phyloP scores from a whole-genome alignment of 2,113 vertebrate genomes.

The Forbesichthys papilliferus region DNA sequence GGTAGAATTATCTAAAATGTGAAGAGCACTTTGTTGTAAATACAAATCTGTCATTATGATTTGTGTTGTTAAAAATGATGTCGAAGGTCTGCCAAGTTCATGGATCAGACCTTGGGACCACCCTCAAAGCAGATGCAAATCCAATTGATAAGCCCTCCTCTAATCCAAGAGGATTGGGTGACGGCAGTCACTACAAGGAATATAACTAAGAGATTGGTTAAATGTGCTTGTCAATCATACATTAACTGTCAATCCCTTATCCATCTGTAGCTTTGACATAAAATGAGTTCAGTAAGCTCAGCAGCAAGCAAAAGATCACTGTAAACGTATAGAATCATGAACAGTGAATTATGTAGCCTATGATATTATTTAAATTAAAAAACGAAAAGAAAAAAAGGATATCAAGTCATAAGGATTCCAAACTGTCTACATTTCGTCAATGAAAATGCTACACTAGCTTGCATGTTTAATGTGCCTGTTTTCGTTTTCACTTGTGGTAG shows the following conservation, averaged over 20 bases:
- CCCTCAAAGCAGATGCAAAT: conserved; percentile 63
- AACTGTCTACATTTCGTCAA: neutral
- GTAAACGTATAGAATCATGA: too few relatives aligned
- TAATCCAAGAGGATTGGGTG: conserved; percentile 75
- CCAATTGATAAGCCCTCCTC: conserved; percentile 74
- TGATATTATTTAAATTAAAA: neutral
- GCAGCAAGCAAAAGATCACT: neutral
- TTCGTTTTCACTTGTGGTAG: too few relatives aligned
- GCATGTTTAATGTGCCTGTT: too few relatives aligned
- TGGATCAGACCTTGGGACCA: conserved; percentile 49
- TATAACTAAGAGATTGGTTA: conserved; percentile 68
- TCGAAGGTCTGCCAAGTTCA: conserved; percentile 15
- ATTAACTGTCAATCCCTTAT: conserved; percentile 67
- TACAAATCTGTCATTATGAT: neutral
- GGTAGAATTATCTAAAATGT: neutral
- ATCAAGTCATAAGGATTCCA: neutral
- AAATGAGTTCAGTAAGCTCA: conserved; percentile 29
- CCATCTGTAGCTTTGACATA: conserved; percentile 42
- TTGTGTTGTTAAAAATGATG: neutral
- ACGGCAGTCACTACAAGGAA: conserved; percentile 50
- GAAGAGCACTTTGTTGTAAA: neutral
- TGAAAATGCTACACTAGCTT: neutral
- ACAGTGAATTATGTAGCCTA: too few relatives aligned
- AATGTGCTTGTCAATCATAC: conserved; percentile 73
- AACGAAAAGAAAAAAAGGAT: neutral